Base-by-base conservation (phyloP, 2,113 vertebrate genomes). In the Chaenogobius annularis region DNA sequence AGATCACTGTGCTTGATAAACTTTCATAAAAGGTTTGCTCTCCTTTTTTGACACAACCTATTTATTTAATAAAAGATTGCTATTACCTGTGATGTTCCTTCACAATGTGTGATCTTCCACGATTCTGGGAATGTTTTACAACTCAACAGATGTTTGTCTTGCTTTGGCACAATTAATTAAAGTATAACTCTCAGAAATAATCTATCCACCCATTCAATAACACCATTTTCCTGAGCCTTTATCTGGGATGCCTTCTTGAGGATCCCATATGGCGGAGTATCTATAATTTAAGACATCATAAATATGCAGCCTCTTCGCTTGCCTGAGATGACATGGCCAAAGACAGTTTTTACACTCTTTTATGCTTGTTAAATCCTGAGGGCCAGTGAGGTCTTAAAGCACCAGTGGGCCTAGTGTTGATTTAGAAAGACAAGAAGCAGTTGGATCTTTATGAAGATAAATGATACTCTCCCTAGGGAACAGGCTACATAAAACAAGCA, bases 261-360 rank as follows among this genome's bases (percentile, higher is more conserved):
- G 56, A 83, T 72, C 78, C 86, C 90, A 92, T 92, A 90, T 90
- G 89, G 81, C 67, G 71, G 3, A 40, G 69, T 80, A 90, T 90
- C 67, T 89, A 90, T 92, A 86, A 91, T 92, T 87, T 75, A 92
- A 74, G 43, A 68, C 71, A 80, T 88, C 83, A 91, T 92, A 81
- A 92, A 92, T 90, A 88, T 78, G 84, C 79, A 88, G 87, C 90
- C 50, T 22, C 54, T 74, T 40, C 65, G 76, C 71, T 78, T 78
- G 72, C 78, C 78, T 67, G 55, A 81, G 69, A 76, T 77, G 66
- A 64, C 68, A 75, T 74, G 55, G 69, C 66, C 75, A 65, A 58
- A 72, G 54, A 78, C 69, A 70, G 74, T 70, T 66, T 73, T 61
- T 46, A 26, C 68, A 80, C 81, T 73, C 80, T 80, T 78, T 73